Evolutionary conservation across 2,113 vertebrate genomes (phyloP).

Genomic region (Nycticebus coucang): DNA sequence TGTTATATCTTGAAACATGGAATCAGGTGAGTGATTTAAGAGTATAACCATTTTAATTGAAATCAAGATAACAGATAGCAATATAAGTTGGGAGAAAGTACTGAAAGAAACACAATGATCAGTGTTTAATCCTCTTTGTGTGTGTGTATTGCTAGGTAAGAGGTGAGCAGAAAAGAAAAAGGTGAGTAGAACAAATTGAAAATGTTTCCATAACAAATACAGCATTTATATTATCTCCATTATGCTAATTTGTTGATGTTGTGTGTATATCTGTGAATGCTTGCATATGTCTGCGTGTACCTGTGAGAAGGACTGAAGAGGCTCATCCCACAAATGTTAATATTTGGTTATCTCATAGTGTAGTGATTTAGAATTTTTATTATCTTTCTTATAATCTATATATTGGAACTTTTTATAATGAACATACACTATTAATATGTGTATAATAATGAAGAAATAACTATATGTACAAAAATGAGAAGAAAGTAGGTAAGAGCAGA

Average conservation of each 20-base stretch:
- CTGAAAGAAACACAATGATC: neutral
- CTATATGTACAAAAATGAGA: neutral
- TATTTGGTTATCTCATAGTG: neutral
- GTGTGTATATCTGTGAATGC: neutral
- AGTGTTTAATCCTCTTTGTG: neutral
- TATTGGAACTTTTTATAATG: neutral
- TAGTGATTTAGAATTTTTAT: neutral
- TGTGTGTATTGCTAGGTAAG: neutral
- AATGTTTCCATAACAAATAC: neutral
- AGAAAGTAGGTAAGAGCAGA: neutral
- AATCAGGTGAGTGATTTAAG: neutral
- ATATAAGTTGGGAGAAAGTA: neutral
- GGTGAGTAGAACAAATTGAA: neutral
- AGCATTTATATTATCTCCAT: neutral
- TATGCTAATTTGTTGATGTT: neutral
- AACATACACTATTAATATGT: neutral
- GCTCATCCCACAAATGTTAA: neutral
- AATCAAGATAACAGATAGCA: neutral
- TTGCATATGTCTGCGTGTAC: neutral
- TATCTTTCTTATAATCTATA: neutral
- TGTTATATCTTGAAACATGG: neutral
- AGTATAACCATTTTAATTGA: neutral
- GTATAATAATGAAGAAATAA: neutral
- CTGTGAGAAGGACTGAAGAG: neutral
- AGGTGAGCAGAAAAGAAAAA: neutral